Percentiles rank a stretch among this genome's conserved stretches.
Conservation (phyloP, 2,113 vertebrate genomes). For the Percina caprodes region DNA sequence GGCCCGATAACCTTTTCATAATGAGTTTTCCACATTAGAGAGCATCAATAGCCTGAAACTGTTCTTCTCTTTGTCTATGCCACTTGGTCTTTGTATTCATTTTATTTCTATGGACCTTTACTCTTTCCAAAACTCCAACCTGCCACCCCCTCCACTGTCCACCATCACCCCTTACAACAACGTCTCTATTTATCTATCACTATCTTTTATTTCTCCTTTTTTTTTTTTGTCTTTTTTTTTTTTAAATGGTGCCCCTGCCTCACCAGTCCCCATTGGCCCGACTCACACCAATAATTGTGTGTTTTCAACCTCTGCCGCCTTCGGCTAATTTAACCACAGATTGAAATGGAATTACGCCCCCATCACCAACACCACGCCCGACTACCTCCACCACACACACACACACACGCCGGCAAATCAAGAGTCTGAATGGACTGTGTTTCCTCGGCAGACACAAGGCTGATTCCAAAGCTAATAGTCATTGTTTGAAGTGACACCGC, state of each 20-base stretch:
- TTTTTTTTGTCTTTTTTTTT: slow-evolving; percentile 1
- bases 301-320: slow-evolving; percentile 86
- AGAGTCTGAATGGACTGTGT: slow-evolving; percentile 93
- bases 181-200: slow-evolving; percentile 51
- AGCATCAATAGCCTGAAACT: slow-evolving; percentile 20
- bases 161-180: slow-evolving; percentile 43
- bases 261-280: slow-evolving; percentile 77
- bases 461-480: slow-evolving; percentile 99
- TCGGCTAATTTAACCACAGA: slow-evolving; percentile 92
- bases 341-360: slow-evolving; percentile 90
- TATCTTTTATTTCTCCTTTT: slow-evolving; percentile 2
- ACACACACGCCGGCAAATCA: slow-evolving; percentile 82
- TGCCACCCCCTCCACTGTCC: neutral
- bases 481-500: slow-evolving; percentile 98
- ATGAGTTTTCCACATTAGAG: slow-evolving; percentile 39
- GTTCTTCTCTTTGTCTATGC: slow-evolving; percentile 13
- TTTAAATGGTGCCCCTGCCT: slow-evolving; percentile 39
- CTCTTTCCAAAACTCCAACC: neutral
- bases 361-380: slow-evolving; percentile 30
- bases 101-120: neutral
- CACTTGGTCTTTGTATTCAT: neutral
- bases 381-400: slow-evolving; percentile 14
- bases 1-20: slow-evolving; percentile 36
- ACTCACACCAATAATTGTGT: slow-evolving; percentile 89
- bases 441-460: slow-evolving; percentile 95